Base-by-base conservation (phyloP, 2,797 vertebrate genomes). In the Pempheris klunzingeri region DNA sequence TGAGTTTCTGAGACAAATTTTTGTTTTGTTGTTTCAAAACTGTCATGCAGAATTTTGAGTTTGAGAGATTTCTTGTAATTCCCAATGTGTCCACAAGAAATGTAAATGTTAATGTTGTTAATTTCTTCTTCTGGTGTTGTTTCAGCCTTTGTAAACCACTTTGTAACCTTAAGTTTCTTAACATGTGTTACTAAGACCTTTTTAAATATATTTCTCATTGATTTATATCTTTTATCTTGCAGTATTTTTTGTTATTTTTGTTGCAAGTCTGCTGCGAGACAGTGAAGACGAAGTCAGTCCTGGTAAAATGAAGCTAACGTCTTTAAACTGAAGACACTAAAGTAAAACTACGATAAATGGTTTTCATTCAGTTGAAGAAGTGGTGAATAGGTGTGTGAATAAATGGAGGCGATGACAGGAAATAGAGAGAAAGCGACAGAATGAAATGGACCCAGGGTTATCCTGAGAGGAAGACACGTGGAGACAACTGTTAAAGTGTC, bases 401-500 rank as follows among this genome's bases (percentile, higher is more conserved):
- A 24, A 47, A 39, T 20, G 34, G 26, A 32, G 24, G 52, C 36
- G 58, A 50, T 54, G 36, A 75, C 22, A 65, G 74, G 30, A 67
- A 80, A 52, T 44, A 11, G 80, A 79, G 57, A 59, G 64, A 80
- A 53, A 60, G 77, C 65, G 58, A 71, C 18, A 64, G n/a, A 58
- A 49, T 32, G 22, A 32, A 71, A 49, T 54, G 47, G 41, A 76
- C 5, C 1, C 39, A 4, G 30, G 49, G 53, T 65, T 52, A 75
- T 47, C 43, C 26, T 9, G 14, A 57, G 55, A 43, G 43, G 62
- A 32, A 81, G 80, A 84, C 61, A 71, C 59, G 43, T 11, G 32
- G 53, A 14, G 53, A 60, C 85, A 83, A 67, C 77, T 84, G 85
- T 82, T 73, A 44, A 61, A 82, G 78, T 62, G 86, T 75, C 70